A percentile compares a stretch with the other conserved stretches of the same genome.
These are phyloP conservation scores for Helicoverpa assulta DNA, from an alignment of 2,888 invertebrate genomes.

Conservation along the genomic window DNA sequence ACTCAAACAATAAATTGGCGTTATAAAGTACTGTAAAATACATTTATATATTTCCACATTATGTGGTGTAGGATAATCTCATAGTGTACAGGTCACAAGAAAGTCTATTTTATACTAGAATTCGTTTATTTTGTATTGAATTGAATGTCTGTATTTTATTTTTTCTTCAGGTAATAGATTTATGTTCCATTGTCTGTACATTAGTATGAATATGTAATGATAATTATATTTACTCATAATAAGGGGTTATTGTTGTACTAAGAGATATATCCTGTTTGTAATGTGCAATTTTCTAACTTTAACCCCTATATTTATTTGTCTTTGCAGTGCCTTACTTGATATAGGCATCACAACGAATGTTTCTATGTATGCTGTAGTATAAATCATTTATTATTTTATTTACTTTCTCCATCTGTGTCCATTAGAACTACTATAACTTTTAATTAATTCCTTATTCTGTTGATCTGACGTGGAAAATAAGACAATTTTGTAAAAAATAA, in stretches of 20 bases:
- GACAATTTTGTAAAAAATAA: slow-evolving; percentile 31
- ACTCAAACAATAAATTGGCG: slow-evolving; percentile 7
- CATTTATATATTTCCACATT: slow-evolving; percentile 23
- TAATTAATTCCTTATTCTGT: slow-evolving; percentile 35
- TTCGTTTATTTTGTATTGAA: slow-evolving; percentile 28
- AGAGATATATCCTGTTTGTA: slow-evolving; percentile 17
- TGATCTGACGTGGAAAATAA: slow-evolving; percentile 46
- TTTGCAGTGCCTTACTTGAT: slow-evolving; percentile 27
- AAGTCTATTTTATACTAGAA: slow-evolving; percentile 24
- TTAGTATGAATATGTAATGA: slow-evolving; percentile 25
- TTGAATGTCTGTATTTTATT: slow-evolving; percentile 22
- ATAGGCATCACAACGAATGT: slow-evolving; percentile 16
- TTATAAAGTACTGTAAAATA: slow-evolving; percentile 24
- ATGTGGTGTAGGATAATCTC: slow-evolving; percentile 30
- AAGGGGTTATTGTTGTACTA: slow-evolving; percentile 36
- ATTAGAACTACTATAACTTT: slow-evolving; percentile 29
- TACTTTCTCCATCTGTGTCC: slow-evolving; percentile 20
- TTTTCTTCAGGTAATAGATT: slow-evolving; percentile 32
- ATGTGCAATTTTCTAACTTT: slow-evolving; percentile 41
- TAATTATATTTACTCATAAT: slow-evolving; percentile 49
- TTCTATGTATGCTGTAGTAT: neutral
- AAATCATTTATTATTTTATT: slow-evolving; percentile 37
- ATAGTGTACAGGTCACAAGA: slow-evolving; percentile 40
- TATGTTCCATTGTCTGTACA: slow-evolving; percentile 34
- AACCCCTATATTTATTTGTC: slow-evolving; percentile 32